Evolutionary conservation across 2,888 invertebrate species (phyloP), one percentile per base, ranked within the genome.

Genomic region (Coremacera marginata): DNA sequence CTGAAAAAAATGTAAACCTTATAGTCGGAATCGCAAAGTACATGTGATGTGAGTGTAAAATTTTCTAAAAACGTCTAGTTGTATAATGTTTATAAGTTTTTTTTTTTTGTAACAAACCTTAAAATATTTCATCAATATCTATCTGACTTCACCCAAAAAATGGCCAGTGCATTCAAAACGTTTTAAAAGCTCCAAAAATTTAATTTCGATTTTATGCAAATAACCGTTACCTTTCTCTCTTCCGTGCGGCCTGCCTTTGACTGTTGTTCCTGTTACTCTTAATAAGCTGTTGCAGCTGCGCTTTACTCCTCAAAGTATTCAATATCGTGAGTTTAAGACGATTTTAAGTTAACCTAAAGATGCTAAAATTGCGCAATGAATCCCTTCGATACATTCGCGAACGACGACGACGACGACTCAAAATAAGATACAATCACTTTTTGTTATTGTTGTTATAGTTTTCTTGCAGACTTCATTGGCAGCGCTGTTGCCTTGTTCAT

Each of bases 171-270:
- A 19, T n/a, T 2, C 1, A n/a, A 55, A n/a, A 31, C 1, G 19
- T 55, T 1, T 55, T 55, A 19, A 9, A 55, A 55, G 55, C 11
- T 1, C 44, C 14, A 11, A 14, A 1, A 14, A n/a, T 27, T 27
- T 51, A 22, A 49, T 25, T 27, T 68, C 7, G 11, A 34, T 70
- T 70, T 70, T 27, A 55, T 70, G 70, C 55, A 70, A 70, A 70
- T 52, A 11, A 19, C 7, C 22, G 44, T 11, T 14, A 44, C 44
- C 44, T 44, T 44, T 44, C 44, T 44, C 44, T 11, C 44, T 60
- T 60, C 27, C 60, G 2, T 11, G 14, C 60, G 25, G 11, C 60
- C 14, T 27, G 22, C 14, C 27, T 60, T 68, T 51, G 31, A 19
- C 9, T 31, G n/a, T 34, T 27, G 34, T 31, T 4, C 14, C 14